Evolutionary conservation across 1,140 invertebrate species (phyloP), one percentile per base, ranked within the genome.

Genomic region (Druon quercuslanigerum): DNA sequence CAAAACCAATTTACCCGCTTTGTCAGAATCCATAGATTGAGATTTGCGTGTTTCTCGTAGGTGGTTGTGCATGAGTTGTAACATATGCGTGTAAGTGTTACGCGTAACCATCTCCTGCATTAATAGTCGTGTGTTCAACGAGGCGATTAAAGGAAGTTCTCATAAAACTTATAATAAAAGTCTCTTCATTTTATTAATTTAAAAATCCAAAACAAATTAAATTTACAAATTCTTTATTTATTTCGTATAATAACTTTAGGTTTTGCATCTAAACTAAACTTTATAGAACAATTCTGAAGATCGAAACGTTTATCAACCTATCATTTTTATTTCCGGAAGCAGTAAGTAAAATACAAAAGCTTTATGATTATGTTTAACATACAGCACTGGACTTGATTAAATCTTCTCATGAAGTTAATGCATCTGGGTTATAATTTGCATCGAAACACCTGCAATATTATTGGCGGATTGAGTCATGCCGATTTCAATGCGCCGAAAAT

Each of bases 1-100:
- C 33, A 66, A 66, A 66, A 66, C 60, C 60, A 66, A 60, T 60
- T 60, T 60, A 60, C 40, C 60, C 60, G 60, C 60, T 66, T 66
- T 66, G 60, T 66, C 60, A 66, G 60, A 46, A 66, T 33, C 60
- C 46, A 66, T 66, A 66, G 60, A 33, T 46, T 66, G 54, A 56
- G 54, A 56, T 56, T 56, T 56, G 19, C 54, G 54, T 56, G 14
- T 66, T n/a, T 40, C 33, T 46, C 60, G 60, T 66, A 66, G 60
- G 60, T 33, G 60, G 25, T 57, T 13, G 56, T 57, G 20, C 56
- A 20, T 25, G 19, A 20, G 56, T 16, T 16, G 60, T 46, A 33
- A 1, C 11, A 60, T 33, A 20, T 60, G 20, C 57, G 57, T 60
- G 57, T 60, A 11, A 20, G 20, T 40, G 60, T 66, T 66, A 66